Percentiles rank a stretch among this genome's conserved stretches.
These are phyloP conservation scores for Rosalia funebris DNA, from an alignment of 2,888 invertebrate genomes.

Conservation along the genomic window DNA sequence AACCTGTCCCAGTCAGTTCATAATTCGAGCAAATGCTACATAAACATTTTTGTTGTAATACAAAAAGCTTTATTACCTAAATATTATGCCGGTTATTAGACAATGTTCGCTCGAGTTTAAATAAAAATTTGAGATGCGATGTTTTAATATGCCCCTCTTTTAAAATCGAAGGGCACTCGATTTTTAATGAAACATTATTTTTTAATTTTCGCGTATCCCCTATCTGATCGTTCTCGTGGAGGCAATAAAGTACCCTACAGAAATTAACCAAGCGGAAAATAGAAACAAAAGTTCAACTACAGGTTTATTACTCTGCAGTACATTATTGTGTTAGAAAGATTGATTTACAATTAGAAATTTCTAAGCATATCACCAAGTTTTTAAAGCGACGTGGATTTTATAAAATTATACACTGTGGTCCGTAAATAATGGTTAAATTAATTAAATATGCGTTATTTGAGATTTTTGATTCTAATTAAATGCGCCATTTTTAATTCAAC, in stretches of 20 bases:
- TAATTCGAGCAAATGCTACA: too few relatives aligned
- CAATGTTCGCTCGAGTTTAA: slow-evolving; percentile 2
- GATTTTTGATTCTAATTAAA: too few relatives aligned
- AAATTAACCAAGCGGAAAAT: slow-evolving; percentile 51
- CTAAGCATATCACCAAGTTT: too few relatives aligned
- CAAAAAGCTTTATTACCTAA: too few relatives aligned
- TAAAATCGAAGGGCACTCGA: slow-evolving; percentile 46
- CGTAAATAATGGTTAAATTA: too few relatives aligned
- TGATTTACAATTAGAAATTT: too few relatives aligned
- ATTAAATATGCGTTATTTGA: too few relatives aligned
- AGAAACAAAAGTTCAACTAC: slow-evolving; percentile 53
- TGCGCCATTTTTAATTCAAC: too few relatives aligned
- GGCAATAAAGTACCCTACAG: slow-evolving; percentile 50
- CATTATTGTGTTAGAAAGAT: neutral
- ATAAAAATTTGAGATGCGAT: slow-evolving; percentile 26
- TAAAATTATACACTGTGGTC: too few relatives aligned
- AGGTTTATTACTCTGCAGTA: slow-evolving; percentile 8
- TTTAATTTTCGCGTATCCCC: slow-evolving; percentile 51
- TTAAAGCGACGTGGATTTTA: too few relatives aligned
- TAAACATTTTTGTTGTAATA: too few relatives aligned
- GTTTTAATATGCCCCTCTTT: slow-evolving; percentile 42
- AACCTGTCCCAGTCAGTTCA: too few relatives aligned
- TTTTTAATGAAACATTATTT: slow-evolving; percentile 50
- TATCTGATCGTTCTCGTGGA: slow-evolving; percentile 38
- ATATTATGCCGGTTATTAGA: slow-evolving; percentile 6